These are phyloP conservation scores for Ivindomyrus marchei DNA, from an alignment of 2,113 vertebrate species.

Conservation along the genomic window DNA sequence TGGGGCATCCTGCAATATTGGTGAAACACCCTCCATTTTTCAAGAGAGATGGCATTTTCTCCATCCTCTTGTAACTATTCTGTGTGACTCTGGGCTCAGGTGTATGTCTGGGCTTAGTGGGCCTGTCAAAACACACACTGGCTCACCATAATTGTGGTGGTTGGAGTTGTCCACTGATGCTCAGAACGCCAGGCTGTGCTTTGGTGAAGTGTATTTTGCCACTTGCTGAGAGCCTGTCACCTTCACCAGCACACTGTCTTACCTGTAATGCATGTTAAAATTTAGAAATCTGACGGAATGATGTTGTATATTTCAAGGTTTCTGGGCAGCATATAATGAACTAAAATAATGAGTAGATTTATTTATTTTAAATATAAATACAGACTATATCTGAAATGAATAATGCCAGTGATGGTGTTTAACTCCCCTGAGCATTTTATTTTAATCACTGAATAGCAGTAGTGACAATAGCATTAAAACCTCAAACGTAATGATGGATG, in stretches of 20 bases:
- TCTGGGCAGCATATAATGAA: not conserved
- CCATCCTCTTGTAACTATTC: not conserved
- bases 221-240: not conserved
- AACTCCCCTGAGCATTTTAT: not conserved
- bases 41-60: not conserved
- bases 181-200: not conserved
- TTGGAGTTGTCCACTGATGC: not conserved
- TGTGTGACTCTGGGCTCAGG: not conserved
- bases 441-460: not conserved
- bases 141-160: not conserved
- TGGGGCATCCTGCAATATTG: not conserved
- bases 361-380: not conserved
- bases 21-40: not conserved
- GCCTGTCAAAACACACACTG: not conserved
- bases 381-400: not conserved
- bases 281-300: not conserved
- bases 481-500: not conserved
- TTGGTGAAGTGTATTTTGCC: not conserved
- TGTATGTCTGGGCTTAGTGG: not conserved
- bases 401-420: not conserved
- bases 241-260: not conserved
- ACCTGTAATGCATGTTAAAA: not conserved
- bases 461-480: not conserved
- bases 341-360: not conserved
- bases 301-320: not conserved